These are phyloP conservation scores for Ochropleura plecta DNA, from an alignment of 2,888 invertebrate species.

Conservation along the genomic window DNA sequence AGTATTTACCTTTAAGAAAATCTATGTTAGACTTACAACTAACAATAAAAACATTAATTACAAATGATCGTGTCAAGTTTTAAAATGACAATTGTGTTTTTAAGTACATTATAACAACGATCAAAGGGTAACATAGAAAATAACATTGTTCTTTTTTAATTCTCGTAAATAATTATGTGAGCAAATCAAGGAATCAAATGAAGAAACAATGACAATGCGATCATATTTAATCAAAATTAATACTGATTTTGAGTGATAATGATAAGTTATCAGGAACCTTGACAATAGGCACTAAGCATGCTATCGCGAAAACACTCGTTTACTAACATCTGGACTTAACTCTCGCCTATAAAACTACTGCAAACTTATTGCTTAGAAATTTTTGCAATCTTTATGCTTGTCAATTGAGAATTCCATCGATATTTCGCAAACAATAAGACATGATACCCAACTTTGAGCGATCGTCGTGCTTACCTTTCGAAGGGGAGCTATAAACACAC, in stretches of 20 bases:
- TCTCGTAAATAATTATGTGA: not conserved
- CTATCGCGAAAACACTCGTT: conserved; percentile 37
- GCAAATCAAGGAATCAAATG: conserved; percentile 1
- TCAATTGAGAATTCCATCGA: conserved; percentile 26
- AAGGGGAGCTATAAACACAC: conserved; percentile 96
- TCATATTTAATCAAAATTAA: conserved; percentile 43
- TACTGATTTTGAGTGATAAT: conserved; percentile 62
- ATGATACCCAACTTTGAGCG: conserved; percentile 26
- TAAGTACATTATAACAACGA: not conserved
- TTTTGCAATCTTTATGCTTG: not conserved
- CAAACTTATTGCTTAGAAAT: not conserved
- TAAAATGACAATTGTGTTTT: too few species aligned
- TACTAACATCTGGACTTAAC: conserved; percentile 58
- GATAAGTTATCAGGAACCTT: conserved; percentile 67
- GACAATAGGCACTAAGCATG: conserved; percentile 33
- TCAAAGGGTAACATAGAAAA: not conserved
- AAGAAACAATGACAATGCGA: conserved; percentile 27
- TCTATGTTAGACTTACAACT: not conserved
- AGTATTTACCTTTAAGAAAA: not conserved
- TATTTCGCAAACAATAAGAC: conserved; percentile 53
- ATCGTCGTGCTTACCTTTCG: conserved; percentile 92
- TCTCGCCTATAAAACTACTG: not conserved
- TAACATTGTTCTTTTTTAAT: not conserved
- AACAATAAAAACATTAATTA: not conserved
- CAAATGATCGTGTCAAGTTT: not conserved